Conservation (phyloP, 2,797 vertebrate species). For the Phoeniculus purpureus region DNA sequence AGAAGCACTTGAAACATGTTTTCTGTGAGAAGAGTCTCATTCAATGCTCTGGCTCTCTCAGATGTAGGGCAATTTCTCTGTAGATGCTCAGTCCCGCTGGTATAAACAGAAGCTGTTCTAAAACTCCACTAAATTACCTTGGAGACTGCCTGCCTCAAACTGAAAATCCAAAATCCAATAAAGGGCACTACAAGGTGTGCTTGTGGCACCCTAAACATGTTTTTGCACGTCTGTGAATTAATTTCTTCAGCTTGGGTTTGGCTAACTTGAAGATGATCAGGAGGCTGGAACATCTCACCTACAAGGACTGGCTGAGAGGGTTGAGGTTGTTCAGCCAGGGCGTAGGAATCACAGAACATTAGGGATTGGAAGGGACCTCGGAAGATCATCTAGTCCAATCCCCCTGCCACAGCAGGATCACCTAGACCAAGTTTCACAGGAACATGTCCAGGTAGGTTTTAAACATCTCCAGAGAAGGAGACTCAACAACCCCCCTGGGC, state of each 20-base stretch:
- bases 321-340: too few species aligned
- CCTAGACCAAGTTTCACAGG: too few species aligned
- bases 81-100: not conserved
- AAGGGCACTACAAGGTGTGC: not conserved
- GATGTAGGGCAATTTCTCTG: conserved; percentile 35
- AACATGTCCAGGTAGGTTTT: too few species aligned
- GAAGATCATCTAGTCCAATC: too few species aligned
- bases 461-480: too few species aligned
- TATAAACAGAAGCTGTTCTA: conserved; percentile 48
- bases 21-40: not conserved
- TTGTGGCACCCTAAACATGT: not conserved
- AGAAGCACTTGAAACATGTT: not conserved
- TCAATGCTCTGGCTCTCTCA: not conserved
- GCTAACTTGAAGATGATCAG: too few species aligned
- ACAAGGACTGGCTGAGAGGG: too few species aligned
- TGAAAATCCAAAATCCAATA: not conserved
- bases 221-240: not conserved
- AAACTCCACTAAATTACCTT: conserved; percentile 32
- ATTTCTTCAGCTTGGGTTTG: not conserved
- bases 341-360: too few species aligned
- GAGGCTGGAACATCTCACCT: too few species aligned
- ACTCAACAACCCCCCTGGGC: too few species aligned
- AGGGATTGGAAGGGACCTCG: too few species aligned
- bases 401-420: too few species aligned
- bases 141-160: not conserved